Base-by-base conservation (phyloP, 2,797 vertebrate genomes). In the Coccyzus lansbergi region DNA sequence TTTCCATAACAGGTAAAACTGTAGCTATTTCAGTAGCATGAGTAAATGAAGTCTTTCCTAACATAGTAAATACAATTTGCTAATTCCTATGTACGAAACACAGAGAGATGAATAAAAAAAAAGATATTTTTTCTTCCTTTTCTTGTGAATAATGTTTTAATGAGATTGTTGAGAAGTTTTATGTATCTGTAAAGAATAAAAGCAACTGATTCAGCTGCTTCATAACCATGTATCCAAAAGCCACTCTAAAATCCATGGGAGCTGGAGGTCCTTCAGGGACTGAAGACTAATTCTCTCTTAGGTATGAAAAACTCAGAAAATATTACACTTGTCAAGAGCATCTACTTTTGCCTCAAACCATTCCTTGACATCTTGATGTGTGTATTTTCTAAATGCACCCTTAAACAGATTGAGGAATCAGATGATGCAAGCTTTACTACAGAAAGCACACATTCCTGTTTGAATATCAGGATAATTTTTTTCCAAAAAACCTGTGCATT, bases 231-330 rank as follows among this genome's bases (percentile, higher is more conserved):
- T 58, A 44, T 70, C 44, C 90, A 68, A 92, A 83, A 64, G 14
- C 6, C 22, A 33, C 84, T 86, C 59, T 82, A 58, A 93, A 92
- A 75, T 51, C 52, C 40, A 36, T 3, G 1, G 34, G 18, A 42
- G 28, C 18, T 68, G 44, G 20, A 85, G 28, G 15, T 40, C 55
- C 29, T 80, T 65, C 67, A 83, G 62, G 40, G 59, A 89, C 28
- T 58, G 19, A 67, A 63, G 55, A 81, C 81, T 38, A 79, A 83
- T 81, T 53, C 36, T 79, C 83, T 65, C 29, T 69, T 60, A 91
- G 88, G 36, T 46, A 68, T 64, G 53, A 85, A 96, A 94, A 68
- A 12, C 34, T 94, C 42, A 56, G 78, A 86, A 93, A 83, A 86
- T 0, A 76, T 88, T 85, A 92, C 48, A 76, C 3, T 92, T 81